Base-by-base conservation (phyloP, 2,113 vertebrate genomes). In the Eleginops maclovinus region DNA sequence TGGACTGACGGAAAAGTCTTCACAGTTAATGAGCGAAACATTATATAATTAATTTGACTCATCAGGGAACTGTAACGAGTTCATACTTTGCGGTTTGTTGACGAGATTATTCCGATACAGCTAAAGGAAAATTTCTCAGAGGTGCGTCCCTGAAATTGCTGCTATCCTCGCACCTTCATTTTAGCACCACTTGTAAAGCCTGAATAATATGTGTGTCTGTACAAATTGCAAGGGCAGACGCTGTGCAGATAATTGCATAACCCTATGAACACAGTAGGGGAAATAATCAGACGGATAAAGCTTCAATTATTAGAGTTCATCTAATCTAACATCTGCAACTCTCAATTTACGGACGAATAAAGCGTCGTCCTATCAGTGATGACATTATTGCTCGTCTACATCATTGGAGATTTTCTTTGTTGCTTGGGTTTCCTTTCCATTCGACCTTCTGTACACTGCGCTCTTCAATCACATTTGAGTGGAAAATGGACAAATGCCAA, bases 401-500 rank as follows among this genome's bases (percentile, higher is more conserved):
- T 51, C 21, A 43, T 53, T 53, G 53, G 55, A 31, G 22, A 28
- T 58, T 40, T n/a, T 69, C 41, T 81, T 72, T 71, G 51, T 58
- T 72, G 24, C 55, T 43, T 11, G 3, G 28, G 24, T 55, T 49
- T 84, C 36, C 1, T 43, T 63, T 78, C 65, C 44, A 49, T 75
- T 15, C 41, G 44, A 69, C 58, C 53, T 3, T 47, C 19, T 62
- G 50, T 62, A 69, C 36, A 17, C 40, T 49, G 31, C 2, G 6
- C 61, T 55, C 49, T 61, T 73, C 63, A 69, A 54, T 85, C 77
- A 70, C 44, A 55, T 58, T 60, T 51, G 68, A 85, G 47, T 31
- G 19, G 56, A 54, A 64, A 62, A 62, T 67, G 72, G 75, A 77
- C 36, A 54, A 59, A 66, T 26, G 78, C 75, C 76, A 87, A 77